Evolutionary conservation across 1,140 invertebrate genomes (phyloP), one percentile per base, ranked within the genome.

Genomic region (Anagrus nilaparvatae): DNA sequence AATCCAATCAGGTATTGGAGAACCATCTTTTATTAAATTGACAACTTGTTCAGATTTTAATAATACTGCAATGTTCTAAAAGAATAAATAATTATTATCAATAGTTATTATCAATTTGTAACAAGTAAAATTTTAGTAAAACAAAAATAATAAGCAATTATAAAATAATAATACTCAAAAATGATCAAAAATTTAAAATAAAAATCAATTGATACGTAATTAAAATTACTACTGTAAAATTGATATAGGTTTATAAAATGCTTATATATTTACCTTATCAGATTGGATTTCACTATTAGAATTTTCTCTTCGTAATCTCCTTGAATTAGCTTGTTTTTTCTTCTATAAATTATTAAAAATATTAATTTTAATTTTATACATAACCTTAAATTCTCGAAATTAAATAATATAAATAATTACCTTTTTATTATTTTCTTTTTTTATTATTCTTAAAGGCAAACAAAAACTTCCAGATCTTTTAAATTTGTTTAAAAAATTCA

Each of bases 61-160:
- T 9, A 43, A 23, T 8, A 28, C 29, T 21, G 41, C 41, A 30
- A 43, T 43, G 23, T 43, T 43, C 41, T 43, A 17, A 21, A 43
- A 37, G 3, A 31, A 10, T 23, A 38, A 9, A 19, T 28, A 25
- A 14, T 6, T 35, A n/a, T n/a, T n/a, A n/a, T n/a, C n/a, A n/a
- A n/a, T n/a, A n/a, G n/a, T n/a, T n/a, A n/a, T n/a, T n/a, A n/a
- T n/a, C n/a, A n/a, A n/a, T n/a, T n/a, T n/a, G n/a, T n/a, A n/a
- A n/a, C n/a, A n/a, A n/a, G n/a, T n/a, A n/a, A n/a, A n/a, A n/a
- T n/a, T n/a, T n/a, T n/a, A n/a, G n/a, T n/a, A n/a, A n/a, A n/a
- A n/a, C n/a, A n/a, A n/a, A n/a, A n/a, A n/a, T n/a, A n/a, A n/a
- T n/a, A n/a, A n/a, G n/a, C n/a, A n/a, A n/a, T n/a, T n/a, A n/a